These are phyloP conservation scores for Oxygymnocypris stewartii DNA, from an alignment of 2,113 vertebrate species.

Conservation along the genomic window DNA sequence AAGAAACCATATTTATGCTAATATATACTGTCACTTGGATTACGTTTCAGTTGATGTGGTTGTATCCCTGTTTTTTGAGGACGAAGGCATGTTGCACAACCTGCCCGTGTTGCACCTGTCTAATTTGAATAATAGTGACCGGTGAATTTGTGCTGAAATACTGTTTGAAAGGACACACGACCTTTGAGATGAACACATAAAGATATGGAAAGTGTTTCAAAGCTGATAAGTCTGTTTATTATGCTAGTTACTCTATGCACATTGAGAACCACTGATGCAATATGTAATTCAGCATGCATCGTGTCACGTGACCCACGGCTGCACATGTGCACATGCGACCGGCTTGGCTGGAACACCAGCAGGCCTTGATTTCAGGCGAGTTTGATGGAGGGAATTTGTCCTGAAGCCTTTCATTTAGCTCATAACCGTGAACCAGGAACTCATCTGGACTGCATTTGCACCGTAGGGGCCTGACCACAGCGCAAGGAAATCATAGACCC, in stretches of 20 bases:
- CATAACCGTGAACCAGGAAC: constrained; percentile 63
- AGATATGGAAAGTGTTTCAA: background rate
- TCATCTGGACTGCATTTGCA: constrained; percentile 77
- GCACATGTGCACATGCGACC: constrained; percentile 46
- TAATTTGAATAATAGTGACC: background rate
- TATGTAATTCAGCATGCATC: background rate
- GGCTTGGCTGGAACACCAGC: constrained; percentile 46
- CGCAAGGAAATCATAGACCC: constrained; percentile 74
- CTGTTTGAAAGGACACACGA: background rate
- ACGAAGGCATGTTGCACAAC: background rate
- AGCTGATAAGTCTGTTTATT: constrained; percentile 7
- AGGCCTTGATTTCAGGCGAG: constrained; percentile 58
- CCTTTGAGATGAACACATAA: background rate
- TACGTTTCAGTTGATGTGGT: background rate
- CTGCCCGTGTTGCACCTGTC: background rate
- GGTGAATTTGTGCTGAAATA: background rate
- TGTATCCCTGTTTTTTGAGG: background rate
- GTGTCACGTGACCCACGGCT: constrained; percentile 48
- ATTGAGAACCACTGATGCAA: background rate
- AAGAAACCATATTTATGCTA: background rate
- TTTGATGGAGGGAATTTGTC: constrained; percentile 59
- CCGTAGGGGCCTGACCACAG: constrained; percentile 68
- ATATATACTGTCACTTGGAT: background rate
- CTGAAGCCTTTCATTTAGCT: constrained; percentile 62
- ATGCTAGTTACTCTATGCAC: background rate